Base-by-base conservation (phyloP, 1,140 invertebrate genomes). In the Drosophila watanabei region DNA sequence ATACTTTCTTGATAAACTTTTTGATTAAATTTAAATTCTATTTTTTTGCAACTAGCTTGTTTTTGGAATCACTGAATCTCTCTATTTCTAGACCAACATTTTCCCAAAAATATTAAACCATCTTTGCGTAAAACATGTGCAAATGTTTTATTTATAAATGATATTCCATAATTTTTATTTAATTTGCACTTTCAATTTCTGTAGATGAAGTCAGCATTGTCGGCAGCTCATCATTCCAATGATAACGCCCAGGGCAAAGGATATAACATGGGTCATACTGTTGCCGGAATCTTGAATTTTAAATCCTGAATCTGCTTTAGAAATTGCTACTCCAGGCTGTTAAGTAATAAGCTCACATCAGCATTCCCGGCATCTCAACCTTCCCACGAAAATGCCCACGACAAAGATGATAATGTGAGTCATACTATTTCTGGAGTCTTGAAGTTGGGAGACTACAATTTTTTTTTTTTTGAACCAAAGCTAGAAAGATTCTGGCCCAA, bases 221-320 rank as follows among this genome's bases (percentile, higher is more conserved):
- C 61, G 68, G 61, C 77, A 80, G 24, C 35, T 65, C 76, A 80
- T 73, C 76, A 80, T 58, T 32, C 78, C 76, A 57, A 80, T 72
- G 20, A 80, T 56, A 16, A 80, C 48, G 30, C 78, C 78, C 59
- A 80, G 33, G 41, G 76, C 78, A 35, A 80, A 80, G 13, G 85
- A 75, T 41, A 88, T 81, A 9, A 88, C 35, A 35, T 85, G 81
- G 13, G 52, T 79, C 84, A 88, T 81, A 11, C 28, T 65, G 35
- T 7, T 58, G 13, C 2, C n/a, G 7, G 37, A 9, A 13, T 41
- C 13, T 32, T 35, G 16, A 39, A 7, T 10, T 16, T 14, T 9
- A 4, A 48, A 2, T 48, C 0, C 24, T 11, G 20, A 48, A 14
- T 24, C 2, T 45, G 5, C 5, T 6, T 2, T 4, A 5, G 2